Conservation (phyloP, 2,113 vertebrate genomes). For the Fulica atra region DNA sequence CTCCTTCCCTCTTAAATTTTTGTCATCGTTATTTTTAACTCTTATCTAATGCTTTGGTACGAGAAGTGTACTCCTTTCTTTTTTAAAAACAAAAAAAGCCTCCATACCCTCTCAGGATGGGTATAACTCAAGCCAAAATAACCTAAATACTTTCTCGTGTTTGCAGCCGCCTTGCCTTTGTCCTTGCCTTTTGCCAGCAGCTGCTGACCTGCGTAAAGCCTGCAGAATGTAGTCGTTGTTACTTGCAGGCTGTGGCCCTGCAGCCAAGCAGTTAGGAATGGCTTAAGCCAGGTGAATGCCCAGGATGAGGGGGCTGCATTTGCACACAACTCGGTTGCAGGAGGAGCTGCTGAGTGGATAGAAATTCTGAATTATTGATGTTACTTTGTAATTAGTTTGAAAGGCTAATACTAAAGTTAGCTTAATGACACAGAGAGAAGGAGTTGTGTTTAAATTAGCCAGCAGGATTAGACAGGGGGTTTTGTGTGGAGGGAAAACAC, state of each 20-base stretch:
- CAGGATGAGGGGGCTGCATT: neutral
- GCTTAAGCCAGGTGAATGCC: neutral
- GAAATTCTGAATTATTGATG: neutral
- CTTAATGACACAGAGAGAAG: neutral
- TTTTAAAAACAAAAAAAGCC: neutral
- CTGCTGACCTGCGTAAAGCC: neutral
- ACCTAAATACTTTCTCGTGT: neutral
- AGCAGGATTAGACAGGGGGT: neutral
- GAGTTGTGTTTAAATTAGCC: neutral
- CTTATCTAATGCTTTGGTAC: neutral
- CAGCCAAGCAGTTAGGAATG: neutral
- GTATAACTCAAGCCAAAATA: neutral
- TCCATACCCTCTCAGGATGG: neutral
- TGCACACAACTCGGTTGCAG: neutral
- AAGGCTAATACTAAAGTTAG: conserved; percentile 10
- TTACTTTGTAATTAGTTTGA: conserved; percentile 9
- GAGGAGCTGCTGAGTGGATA: neutral
- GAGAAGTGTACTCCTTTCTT: neutral
- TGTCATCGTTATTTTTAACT: neutral
- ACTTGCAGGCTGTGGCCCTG: neutral
- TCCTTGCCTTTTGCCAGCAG: neutral
- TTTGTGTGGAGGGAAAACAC: conserved; percentile 14
- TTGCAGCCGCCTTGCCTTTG: neutral
- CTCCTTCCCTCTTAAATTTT: neutral
- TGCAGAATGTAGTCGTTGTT: neutral